Base-by-base conservation (phyloP, 2,888 invertebrate species). In the Lysandra bellargus region DNA sequence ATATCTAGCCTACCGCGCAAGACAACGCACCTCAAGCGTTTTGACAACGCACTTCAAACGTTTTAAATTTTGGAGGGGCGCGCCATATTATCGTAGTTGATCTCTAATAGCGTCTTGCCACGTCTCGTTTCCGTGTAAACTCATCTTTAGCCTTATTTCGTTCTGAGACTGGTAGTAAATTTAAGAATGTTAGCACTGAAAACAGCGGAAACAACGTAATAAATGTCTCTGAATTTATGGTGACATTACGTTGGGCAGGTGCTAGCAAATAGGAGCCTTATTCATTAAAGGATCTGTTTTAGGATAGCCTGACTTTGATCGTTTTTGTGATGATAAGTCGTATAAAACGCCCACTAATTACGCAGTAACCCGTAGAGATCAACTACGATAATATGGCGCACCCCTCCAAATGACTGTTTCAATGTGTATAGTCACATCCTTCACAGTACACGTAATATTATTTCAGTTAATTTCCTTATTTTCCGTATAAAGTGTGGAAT, bases 201-300 rank as follows among this genome's bases (percentile, higher is more conserved):
- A 69, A 4, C 33, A 12, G 33, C 33, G 4, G 69, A 14, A 33
- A 69, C 33, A 33, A 69, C 4, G 69, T 69, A 33, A 33, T 69
- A 69, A 69, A 69, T 37, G 69, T 69, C 14, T 33, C 14, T 33
- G 69, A 69, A 69, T 69, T 69, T 69, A 69, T 33, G 33, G 33
- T 37, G 30, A 14, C 33, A 64, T 30, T 17, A 69, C 14, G 17
- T 14, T 69, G 33, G 33, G 5, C 64, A 69, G 69, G 5, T 69
- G 33, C 33, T 69, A 1, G 2, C 33, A 69, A 69, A 69, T 37
- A 37, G 14, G 4, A 14, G 14, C 5, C 69, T 14, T 69, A 64
- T 64, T 64, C 2, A 64, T 64, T 64, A 9, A 30, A 64, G 9
- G 2, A 9, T 3, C 57, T 17, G 14, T 57, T 17, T 17, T 57